Evolutionary conservation across 2,113 vertebrate species (phyloP), one percentile per base, ranked within the genome.

Genomic region (Paramisgurnus dabryanus): DNA sequence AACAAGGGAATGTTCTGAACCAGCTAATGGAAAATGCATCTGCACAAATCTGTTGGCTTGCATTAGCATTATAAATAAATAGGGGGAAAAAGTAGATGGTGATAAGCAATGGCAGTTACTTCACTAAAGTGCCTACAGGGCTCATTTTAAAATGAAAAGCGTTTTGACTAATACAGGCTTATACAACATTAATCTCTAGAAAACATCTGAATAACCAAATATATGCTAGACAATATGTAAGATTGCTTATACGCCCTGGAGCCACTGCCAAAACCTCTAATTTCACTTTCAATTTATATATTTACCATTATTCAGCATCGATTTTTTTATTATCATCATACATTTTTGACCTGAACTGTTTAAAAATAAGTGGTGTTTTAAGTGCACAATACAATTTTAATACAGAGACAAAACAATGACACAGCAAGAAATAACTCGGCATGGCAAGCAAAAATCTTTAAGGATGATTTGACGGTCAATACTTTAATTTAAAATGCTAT

Each of bases 51-150:
- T 71, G 49, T 71, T 34, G n/a, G 1, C 0, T 45, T 73, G 40
- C 71, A 73, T 60, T 73, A 60, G 39, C 43, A n/a, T 73, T 73
- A 60, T 15, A 60, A 73, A 22, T 60, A 41, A 73, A 18, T 61
- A 22, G 10, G 57, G 41, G 40, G 45, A 39, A 11, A 73, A 73
- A 73, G 55, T 73, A 73, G 71, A 73, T 2, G 2, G 18, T 43
- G n/a, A 60, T 73, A 60, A 73, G 40, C 11, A 61, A 43, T 43
- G 43, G 17, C 71, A 73, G 55, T 57, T 73, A 40, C 43, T 60
- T n/a, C 10, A 27, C 3, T 27, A n/a, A 18, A n/a, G 18, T 60
- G 17, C 40, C 10, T 17, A 60, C 70, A 60, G 40, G 22, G 18
- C 55, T 13, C n/a, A 11, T 43, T 43, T 5, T 60, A 57, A 43